Evolutionary conservation across 1,140 invertebrate species (phyloP), one percentile per base, ranked within the genome.

Genomic region (Drosophila leontia): DNA sequence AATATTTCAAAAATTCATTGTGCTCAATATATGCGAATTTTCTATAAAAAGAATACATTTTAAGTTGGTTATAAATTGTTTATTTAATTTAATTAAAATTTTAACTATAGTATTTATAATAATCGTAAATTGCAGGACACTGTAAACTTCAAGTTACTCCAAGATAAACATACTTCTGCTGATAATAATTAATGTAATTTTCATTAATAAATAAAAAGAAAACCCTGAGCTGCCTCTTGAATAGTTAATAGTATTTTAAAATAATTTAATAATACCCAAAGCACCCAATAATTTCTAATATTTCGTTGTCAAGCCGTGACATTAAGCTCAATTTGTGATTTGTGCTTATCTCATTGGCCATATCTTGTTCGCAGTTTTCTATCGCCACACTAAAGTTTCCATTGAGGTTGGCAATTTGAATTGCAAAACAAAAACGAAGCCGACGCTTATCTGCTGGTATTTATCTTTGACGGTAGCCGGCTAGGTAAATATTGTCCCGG

Each of bases 391-490:
- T 32, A 17, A 17, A 41, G 47, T 63, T 64, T 58, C 44, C 68
- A 77, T 80, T 69, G 65, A 63, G 67, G 63, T 51, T 57, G 45
- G 55, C 67, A 78, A 83, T 88, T 87, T 80, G 61, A 70, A 87
- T 88, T 87, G 83, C 83, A 80, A 80, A 87, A 74, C 45, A 34
- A 42, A 56, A 26, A 34, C 48, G 48, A 64, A 67, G 42, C 45
- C 37, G 23, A n/a, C 15, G 37, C 60, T 88, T 83, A 88, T 87
- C 83, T 59, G 34, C 1, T 41, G 15, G 34, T 42, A 48, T 39
- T n/a, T 44, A 87, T 87, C 83, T 79, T 5, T 17, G 26, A 80
- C 80, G 68, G 82, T 87, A 87, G 82, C 82, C 4, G 17, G 51
- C 34, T 17, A 44, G 13, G 50, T 35, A 78, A 56, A 65, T 59